phyloP scores from a whole-genome alignment of 2,888 invertebrate species.

The Phytoseiulus persimilis region DNA sequence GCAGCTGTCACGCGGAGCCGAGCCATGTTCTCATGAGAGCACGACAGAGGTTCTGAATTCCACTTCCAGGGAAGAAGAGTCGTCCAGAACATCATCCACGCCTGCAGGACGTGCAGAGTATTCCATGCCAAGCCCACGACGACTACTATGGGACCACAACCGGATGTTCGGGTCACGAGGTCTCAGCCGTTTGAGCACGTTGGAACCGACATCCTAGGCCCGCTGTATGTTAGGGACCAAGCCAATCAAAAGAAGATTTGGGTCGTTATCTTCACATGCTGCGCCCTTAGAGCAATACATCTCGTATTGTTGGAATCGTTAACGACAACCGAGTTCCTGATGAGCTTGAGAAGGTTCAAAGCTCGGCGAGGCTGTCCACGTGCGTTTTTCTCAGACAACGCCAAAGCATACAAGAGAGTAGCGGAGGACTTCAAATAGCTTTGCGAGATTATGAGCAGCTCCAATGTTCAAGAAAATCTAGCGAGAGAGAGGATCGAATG shows the following conservation, averaged over 20 bases:
- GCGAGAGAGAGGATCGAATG: too few relatives aligned
- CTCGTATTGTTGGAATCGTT: conserved; percentile 8
- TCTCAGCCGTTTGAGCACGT: conserved; percentile 39
- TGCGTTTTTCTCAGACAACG: conserved; percentile 1
- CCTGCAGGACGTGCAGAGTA: conserved; percentile 12
- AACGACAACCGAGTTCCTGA: conserved; percentile 31
- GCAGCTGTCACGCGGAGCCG: neutral
- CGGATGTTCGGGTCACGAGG: conserved; percentile 18
- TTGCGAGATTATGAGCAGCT: too few relatives aligned
- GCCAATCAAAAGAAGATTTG: conserved; percentile 29
- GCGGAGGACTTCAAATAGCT: too few relatives aligned
- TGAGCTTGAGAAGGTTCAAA: conserved; percentile 40
- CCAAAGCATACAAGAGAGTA: neutral
- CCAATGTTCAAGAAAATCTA: too few relatives aligned
- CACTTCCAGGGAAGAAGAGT: neutral
- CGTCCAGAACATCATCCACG: conserved; percentile 10
- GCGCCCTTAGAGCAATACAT: neutral
- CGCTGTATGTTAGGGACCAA: conserved; percentile 13
- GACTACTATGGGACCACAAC: conserved; percentile 20
- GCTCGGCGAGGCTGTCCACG: conserved; percentile 32
- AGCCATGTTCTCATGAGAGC: neutral
- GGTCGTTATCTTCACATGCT: conserved; percentile 39
- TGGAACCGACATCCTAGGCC: conserved; percentile 41
- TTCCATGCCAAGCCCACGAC: neutral
- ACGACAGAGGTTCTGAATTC: too few relatives aligned